These are phyloP conservation scores for Glaucopsyche alexis DNA, from an alignment of 2,888 invertebrate species.

Conservation along the genomic window DNA sequence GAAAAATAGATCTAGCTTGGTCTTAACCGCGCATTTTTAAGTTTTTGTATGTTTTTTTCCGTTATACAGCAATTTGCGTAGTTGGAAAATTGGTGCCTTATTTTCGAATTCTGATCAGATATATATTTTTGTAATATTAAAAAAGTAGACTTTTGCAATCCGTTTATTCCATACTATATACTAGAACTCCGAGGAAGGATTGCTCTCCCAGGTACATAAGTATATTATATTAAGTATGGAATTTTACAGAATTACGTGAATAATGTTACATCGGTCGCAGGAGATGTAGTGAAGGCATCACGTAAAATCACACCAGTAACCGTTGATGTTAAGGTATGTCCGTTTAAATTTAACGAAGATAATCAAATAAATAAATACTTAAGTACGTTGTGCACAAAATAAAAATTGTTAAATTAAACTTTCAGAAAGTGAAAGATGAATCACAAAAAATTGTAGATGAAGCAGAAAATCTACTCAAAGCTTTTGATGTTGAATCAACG, in stretches of 20 bases:
- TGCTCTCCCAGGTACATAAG: no score
- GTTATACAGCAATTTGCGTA: no score
- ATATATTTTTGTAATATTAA: no score
- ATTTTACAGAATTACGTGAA: slow-evolving; percentile 58
- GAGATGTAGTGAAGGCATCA: slow-evolving; percentile 44
- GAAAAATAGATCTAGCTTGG: no score
- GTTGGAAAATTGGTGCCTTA: no score
- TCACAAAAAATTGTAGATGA: slow-evolving; percentile 49
- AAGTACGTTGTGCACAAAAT: background rate
- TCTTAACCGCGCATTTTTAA: no score
- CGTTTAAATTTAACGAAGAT: background rate
- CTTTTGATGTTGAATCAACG: slow-evolving; percentile 35
- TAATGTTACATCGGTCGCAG: slow-evolving; percentile 51
- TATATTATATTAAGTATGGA: background rate
- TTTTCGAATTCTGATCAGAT: no score
- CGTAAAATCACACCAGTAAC: slow-evolving; percentile 36
- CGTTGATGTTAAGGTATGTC: slow-evolving; percentile 2
- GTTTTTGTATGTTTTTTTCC: no score
- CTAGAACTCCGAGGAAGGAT: no score
- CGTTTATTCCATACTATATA: no score
- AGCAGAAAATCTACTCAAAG: slow-evolving; percentile 45
- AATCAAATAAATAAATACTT: background rate
- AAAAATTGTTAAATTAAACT: slow-evolving; percentile 1
- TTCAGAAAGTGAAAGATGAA: slow-evolving; percentile 48
- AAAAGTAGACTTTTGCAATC: no score